Percentiles rank a stretch among this genome's conserved stretches.
Conservation (phyloP, 2,888 invertebrate species). For the Sisyra terminalis region DNA sequence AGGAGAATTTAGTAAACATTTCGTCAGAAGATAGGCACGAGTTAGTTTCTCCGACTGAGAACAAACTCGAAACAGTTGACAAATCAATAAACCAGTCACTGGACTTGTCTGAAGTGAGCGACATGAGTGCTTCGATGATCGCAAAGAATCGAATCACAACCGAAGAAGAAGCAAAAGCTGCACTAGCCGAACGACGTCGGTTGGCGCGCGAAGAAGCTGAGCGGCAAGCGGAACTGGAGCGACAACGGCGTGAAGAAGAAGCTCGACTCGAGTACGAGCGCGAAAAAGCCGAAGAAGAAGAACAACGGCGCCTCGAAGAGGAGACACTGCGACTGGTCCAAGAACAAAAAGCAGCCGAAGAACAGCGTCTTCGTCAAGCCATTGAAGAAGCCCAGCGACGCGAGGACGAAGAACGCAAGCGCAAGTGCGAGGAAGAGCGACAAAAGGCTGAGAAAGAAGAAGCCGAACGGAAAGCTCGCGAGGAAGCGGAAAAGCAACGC, state of each 20-base stretch:
- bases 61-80: neutral
- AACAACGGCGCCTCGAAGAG: constrained; percentile 63
- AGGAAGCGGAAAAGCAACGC: constrained; percentile 71
- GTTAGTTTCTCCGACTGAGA: neutral
- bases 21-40: neutral
- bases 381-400: constrained; percentile 56
- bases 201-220: constrained; percentile 85
- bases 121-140: constrained; percentile 44
- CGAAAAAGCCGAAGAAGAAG: constrained; percentile 63
- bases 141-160: constrained; percentile 60
- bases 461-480: constrained; percentile 61
- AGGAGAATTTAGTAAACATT: neutral
- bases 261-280: constrained; percentile 54
- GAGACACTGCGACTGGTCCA: constrained; percentile 63
- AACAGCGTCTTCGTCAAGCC: constrained; percentile 55
- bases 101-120: constrained; percentile 14
- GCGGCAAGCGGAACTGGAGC: constrained; percentile 72
- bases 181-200: constrained; percentile 74
- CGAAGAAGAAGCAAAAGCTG: constrained; percentile 87
- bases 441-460: constrained; percentile 54
- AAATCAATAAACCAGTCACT: too few relatives aligned
- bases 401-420: constrained; percentile 60
- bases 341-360: constrained; percentile 66
- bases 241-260: constrained; percentile 55
- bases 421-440: constrained; percentile 45